Conservation (phyloP, 2,888 invertebrate genomes). For the Hemicrepidius hirtus region DNA sequence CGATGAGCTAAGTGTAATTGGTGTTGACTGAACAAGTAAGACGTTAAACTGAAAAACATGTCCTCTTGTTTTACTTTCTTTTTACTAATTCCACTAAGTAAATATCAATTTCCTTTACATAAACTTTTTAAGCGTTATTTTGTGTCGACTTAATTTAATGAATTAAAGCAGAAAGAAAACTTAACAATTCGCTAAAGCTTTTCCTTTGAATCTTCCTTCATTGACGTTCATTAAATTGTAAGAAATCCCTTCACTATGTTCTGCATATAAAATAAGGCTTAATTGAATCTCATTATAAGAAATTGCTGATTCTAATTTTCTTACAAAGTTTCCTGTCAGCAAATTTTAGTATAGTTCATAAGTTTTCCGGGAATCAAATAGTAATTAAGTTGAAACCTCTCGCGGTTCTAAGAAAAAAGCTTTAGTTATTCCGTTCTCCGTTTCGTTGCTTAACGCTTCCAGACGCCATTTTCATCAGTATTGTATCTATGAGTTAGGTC, state of each 20-base stretch:
- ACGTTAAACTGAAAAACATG: background rate
- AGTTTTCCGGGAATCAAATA: no score
- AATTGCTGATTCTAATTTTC: conserved; percentile 1
- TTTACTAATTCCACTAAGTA: conserved; percentile 6
- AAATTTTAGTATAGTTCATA: background rate
- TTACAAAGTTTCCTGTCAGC: background rate
- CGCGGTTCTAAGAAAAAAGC: no score
- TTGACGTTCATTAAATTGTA: conserved; percentile 12
- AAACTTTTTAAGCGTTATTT: conserved; percentile 18
- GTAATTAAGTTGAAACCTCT: no score
- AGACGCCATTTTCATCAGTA: background rate
- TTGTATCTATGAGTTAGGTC: conserved; percentile 1
- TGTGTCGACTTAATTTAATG: background rate
- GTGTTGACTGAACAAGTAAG: conserved; percentile 11
- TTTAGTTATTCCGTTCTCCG: no score
- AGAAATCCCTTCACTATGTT: background rate
- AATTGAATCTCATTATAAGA: conserved; percentile 14
- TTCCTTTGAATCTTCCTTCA: background rate
- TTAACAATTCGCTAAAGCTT: background rate
- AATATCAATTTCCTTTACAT: background rate
- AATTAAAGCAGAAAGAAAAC: background rate
- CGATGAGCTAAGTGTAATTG: conserved; percentile 27
- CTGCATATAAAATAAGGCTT: conserved; percentile 4
- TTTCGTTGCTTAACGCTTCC: no score
- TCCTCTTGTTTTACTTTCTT: background rate